These are phyloP conservation scores for Helicoverpa zea DNA, from an alignment of 1,140 invertebrate genomes.

Conservation along the genomic window DNA sequence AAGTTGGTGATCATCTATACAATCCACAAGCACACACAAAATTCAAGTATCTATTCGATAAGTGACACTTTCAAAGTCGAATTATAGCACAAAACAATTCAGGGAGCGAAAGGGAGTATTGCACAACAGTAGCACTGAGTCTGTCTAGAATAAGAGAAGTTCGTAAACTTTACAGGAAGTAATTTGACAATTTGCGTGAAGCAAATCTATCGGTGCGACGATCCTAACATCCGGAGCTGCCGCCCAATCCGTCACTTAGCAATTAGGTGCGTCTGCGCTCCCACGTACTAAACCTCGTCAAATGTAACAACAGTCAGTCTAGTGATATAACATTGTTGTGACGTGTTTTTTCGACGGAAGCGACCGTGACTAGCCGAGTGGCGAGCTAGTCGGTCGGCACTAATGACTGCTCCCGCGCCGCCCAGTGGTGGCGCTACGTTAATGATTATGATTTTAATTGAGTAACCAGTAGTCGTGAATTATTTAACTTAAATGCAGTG, in stretches of 20 bases:
- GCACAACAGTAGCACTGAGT: too few relatives aligned
- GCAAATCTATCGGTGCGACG: not conserved
- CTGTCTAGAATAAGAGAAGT: too few relatives aligned
- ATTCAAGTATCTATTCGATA: too few relatives aligned
- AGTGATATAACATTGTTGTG: conserved; percentile 35
- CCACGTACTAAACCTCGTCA: conserved; percentile 21
- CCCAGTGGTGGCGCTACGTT: conserved; percentile 35
- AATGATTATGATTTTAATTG: conserved; percentile 42
- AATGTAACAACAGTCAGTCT: not conserved
- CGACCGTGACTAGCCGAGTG: conserved; percentile 36
- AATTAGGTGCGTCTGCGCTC: conserved; percentile 15
- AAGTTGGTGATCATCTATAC: too few relatives aligned
- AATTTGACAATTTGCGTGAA: not conserved
- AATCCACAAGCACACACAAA: too few relatives aligned
- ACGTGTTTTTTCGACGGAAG: conserved; percentile 40
- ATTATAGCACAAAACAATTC: too few relatives aligned
- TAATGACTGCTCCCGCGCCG: conserved; percentile 17
- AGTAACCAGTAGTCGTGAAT: conserved; percentile 34
- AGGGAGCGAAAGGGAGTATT: too few relatives aligned
- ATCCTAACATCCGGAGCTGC: not conserved
- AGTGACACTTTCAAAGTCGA: too few relatives aligned
- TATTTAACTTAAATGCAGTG: conserved; percentile 20
- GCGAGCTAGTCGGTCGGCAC: conserved; percentile 36
- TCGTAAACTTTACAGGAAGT: not conserved
- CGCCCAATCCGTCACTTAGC: conserved; percentile 19